Evolutionary conservation across 2,113 vertebrate species (phyloP).

Genomic region (Phaethornis superciliosus): DNA sequence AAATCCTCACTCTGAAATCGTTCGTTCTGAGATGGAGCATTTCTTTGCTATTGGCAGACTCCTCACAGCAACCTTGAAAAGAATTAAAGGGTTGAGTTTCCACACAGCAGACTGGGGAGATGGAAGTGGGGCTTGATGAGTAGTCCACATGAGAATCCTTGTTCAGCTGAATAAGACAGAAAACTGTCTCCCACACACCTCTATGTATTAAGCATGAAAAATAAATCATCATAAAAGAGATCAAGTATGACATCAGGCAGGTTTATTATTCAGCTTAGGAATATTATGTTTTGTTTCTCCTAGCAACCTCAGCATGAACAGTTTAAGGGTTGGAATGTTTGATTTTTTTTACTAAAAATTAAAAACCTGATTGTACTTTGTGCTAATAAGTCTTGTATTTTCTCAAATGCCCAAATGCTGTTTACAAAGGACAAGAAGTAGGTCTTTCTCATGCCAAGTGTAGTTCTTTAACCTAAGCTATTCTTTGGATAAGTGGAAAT

Average conservation of each 20-base stretch:
- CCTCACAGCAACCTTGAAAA: background rate
- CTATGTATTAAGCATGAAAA: background rate
- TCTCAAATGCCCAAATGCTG: background rate
- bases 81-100: background rate
- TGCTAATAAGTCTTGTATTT: background rate
- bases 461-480: background rate
- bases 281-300: background rate
- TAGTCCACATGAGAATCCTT: background rate
- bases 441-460: background rate
- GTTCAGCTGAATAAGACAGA: background rate
- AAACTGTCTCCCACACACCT: background rate
- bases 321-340: background rate
- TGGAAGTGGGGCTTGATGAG: rapidly evolving
- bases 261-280: background rate
- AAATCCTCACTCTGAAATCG: background rate
- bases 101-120: background rate
- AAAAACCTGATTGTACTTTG: background rate
- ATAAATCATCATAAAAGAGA: background rate
- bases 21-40: background rate
- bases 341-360: background rate
- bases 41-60: background rate
- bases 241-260: background rate
- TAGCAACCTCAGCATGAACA: background rate
- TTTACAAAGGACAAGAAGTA: background rate
- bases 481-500: background rate